Evolutionary conservation across 2,888 invertebrate species (phyloP).

Genomic region (Sycophila texana): DNA sequence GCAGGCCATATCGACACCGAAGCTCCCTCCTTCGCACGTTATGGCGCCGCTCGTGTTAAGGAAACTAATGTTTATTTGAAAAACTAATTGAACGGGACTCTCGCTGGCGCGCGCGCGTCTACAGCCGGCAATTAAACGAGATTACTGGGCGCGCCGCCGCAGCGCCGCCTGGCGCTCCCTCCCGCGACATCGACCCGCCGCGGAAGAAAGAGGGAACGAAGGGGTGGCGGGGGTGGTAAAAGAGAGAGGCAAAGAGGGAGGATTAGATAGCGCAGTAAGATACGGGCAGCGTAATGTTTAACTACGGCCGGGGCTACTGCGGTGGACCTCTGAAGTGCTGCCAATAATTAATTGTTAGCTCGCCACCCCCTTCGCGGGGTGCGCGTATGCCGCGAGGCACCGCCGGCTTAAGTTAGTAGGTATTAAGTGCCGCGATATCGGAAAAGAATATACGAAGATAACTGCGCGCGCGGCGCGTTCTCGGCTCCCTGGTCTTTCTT

Average conservation of each 20-base stretch:
- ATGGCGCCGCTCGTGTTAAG: conserved; percentile 71
- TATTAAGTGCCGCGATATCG: conserved; percentile 53
- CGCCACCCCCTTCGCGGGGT: conserved; percentile 28
- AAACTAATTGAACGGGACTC: conserved; percentile 74
- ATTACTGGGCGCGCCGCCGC: conserved; percentile 70
- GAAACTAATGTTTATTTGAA: conserved; percentile 75
- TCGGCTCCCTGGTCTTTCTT: not conserved
- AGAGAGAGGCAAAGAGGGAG: conserved; percentile 58
- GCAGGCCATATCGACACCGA: conserved; percentile 33
- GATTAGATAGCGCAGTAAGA: conserved; percentile 75
- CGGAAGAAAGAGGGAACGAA: conserved; percentile 40
- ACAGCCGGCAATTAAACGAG: conserved; percentile 75
- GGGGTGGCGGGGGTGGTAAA: conserved; percentile 45
- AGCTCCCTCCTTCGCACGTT: conserved; percentile 63
- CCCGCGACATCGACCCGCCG: conserved; percentile 33
- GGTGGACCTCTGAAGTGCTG: conserved; percentile 68
- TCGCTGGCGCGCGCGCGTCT: conserved; percentile 67
- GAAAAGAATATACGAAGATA: conserved; percentile 52
- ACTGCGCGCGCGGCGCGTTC: no score
- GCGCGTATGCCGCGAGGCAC: not conserved
- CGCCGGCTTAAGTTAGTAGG: conserved; percentile 50
- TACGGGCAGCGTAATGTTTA: conserved; percentile 75
- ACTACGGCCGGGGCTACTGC: conserved; percentile 65
- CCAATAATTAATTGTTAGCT: conserved; percentile 74
- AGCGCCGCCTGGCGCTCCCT: conserved; percentile 66